Evolutionary conservation across 2,113 vertebrate species (phyloP), one percentile per base, ranked within the genome.

Genomic region (Pedionomus torquatus): DNA sequence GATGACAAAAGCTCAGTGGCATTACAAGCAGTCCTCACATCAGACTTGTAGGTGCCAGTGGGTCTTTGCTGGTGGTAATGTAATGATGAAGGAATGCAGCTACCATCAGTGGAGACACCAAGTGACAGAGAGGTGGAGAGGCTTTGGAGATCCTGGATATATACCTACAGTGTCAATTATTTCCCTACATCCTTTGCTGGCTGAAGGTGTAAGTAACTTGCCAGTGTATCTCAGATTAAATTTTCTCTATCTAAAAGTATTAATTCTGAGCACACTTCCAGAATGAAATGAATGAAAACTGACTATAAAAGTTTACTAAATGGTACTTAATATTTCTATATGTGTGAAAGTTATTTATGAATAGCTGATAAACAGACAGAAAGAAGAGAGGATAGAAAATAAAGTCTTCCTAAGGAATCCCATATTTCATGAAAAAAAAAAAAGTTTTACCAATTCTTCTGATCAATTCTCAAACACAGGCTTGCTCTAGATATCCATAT

Each of bases 21-120:
- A 91, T 89, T 84, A 28, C 33, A 68, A 61, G 65, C 65, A 95
- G 69, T 70, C 72, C 60, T 95, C 13, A 2, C 1, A 2, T 89
- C 77, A 94, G 94, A 75, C 72, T 64, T 51, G 14, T 23, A 82
- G 87, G 87, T 94, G 94, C 65, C 28, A 2, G 39, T 37, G 63
- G 44, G 25, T 71, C 72, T 78, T 64, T 87, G 49, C 39, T 70
- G 51, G 12, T 37, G 69, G 20, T 21, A 92, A 83, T 11, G 60
- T 83, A 83, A 91, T 82, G 69, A 60, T 46, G 66, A 35, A 93
- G 83, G 91, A 93, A 96, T 82, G 87, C 48, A 82, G 68, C 58
- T 93, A 35, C 58, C 35, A 6, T 30, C 66, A 37, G 46, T 19
- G 63, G 41, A 90, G 58, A 81, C 13, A 48, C 37, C 39, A 84